phyloP scores from a whole-genome alignment of 2,797 vertebrate genomes.

The Labroides dimidiatus region DNA sequence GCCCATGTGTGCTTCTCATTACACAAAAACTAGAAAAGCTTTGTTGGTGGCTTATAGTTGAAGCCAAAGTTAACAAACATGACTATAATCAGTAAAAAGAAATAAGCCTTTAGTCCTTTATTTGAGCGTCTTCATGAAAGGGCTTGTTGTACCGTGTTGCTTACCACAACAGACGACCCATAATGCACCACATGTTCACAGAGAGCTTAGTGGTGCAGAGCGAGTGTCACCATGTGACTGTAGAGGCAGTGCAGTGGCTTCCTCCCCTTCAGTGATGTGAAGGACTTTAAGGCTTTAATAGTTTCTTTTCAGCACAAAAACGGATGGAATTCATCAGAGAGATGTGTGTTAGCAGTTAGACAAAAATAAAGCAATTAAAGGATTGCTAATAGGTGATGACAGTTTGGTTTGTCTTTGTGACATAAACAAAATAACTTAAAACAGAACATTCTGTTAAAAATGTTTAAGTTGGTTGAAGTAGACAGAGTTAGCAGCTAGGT shows the following conservation, averaged over 20 bases:
- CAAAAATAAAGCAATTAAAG: conserved; percentile 26
- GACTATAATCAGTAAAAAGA: conserved; percentile 61
- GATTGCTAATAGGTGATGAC: conserved; percentile 15
- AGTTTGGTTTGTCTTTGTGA: conserved; percentile 8
- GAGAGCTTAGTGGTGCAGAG: conserved; percentile 37
- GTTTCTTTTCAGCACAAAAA: conserved; percentile 33
- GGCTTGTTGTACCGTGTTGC: conserved; percentile 32
- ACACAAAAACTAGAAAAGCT: conserved; percentile 49
- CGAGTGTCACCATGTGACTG: conserved; percentile 29
- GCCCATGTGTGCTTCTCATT: conserved; percentile 52
- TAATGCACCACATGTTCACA: conserved; percentile 46
- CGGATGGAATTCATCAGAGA: conserved; percentile 18
- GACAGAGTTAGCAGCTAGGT: no score
- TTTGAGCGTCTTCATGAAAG: conserved; percentile 47
- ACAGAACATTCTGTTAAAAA: neutral
- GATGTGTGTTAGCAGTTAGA: conserved; percentile 7
- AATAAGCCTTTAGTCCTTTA: conserved; percentile 53
- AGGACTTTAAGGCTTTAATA: conserved; percentile 7
- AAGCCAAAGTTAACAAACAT: conserved; percentile 46
- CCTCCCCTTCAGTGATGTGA: conserved; percentile 5
- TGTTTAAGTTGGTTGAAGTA: no score
- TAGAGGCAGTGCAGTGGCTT: conserved; percentile 21
- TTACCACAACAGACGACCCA: conserved; percentile 55
- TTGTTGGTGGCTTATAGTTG: no score
- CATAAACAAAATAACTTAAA: neutral